phyloP scores from a whole-genome alignment of 2,888 invertebrate genomes.

The Eremobia ochroleuca region DNA sequence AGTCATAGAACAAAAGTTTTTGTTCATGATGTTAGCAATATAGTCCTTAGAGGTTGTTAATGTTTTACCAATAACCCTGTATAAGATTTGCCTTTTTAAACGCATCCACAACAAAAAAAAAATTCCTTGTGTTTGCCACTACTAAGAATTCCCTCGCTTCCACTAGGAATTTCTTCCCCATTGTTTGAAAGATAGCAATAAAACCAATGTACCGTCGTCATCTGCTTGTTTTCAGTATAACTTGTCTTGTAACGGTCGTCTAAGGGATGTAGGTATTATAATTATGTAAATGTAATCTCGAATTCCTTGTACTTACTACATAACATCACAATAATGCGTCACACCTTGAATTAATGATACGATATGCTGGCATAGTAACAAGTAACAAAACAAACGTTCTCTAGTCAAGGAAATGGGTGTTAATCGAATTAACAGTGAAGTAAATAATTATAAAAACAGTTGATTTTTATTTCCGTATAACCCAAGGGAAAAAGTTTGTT shows the following conservation, averaged over 20 bases:
- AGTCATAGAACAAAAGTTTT: too few species aligned
- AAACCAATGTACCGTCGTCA: background rate
- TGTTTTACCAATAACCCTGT: too few species aligned
- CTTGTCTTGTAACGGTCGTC: background rate
- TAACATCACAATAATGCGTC: background rate
- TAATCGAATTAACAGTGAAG: background rate
- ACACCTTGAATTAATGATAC: background rate
- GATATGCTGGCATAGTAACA: background rate
- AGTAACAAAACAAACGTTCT: background rate
- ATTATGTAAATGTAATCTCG: conserved; percentile 28
- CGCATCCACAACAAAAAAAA: background rate
- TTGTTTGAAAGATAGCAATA: background rate
- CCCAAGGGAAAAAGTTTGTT: background rate
- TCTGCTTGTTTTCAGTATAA: background rate
- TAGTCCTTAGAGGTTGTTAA: too few species aligned
- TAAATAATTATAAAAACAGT: background rate
- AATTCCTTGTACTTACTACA: conserved; percentile 3
- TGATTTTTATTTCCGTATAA: background rate
- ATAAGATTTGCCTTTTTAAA: background rate
- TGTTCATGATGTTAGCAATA: too few species aligned
- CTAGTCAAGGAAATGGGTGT: background rate
- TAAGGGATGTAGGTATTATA: conserved; percentile 1
- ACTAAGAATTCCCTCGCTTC: too few species aligned
- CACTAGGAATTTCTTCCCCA: background rate
- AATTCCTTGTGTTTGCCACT: background rate